A percentile compares a stretch with the other conserved stretches of the same genome.
phyloP scores from a whole-genome alignment of 2,888 invertebrate species.

The Calameuta idolon region DNA sequence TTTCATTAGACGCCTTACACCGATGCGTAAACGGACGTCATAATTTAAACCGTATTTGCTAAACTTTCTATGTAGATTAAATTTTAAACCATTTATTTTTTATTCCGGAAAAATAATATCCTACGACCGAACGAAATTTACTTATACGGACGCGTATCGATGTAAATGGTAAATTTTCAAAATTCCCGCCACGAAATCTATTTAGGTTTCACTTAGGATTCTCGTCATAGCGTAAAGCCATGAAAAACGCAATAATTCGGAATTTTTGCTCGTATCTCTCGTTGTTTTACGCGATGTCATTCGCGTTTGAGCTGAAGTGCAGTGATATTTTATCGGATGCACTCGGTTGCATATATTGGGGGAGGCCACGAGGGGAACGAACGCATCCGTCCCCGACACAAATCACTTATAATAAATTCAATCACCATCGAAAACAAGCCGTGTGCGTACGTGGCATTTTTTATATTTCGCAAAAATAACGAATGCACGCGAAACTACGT shows the following conservation, averaged over 20 bases:
- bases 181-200: not conserved
- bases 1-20: not conserved
- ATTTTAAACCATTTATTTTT: not conserved
- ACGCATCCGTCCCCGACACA: slow-evolving; percentile 16
- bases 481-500: not conserved
- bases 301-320: slow-evolving; percentile 17
- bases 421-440: not conserved
- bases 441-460: not conserved
- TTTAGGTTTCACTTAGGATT: not conserved
- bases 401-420: slow-evolving; percentile 25
- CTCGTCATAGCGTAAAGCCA: not conserved
- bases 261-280: slow-evolving; percentile 50
- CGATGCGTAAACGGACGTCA: not conserved
- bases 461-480: not conserved
- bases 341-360: slow-evolving; percentile 9
- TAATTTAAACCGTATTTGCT: not conserved
- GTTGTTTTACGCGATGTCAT: slow-evolving; percentile 39
- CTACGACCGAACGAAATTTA: not conserved
- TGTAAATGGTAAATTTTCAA: not conserved
- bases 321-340: slow-evolving; percentile 23
- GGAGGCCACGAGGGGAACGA: slow-evolving; percentile 2
- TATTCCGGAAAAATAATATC: not conserved
- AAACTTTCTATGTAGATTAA: not conserved
- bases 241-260: slow-evolving; percentile 14
- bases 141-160: not conserved